A percentile compares a stretch with the other conserved stretches of the same genome.
phyloP scores from a whole-genome alignment of 2,797 vertebrate genomes.

The Siniperca obscura region DNA sequence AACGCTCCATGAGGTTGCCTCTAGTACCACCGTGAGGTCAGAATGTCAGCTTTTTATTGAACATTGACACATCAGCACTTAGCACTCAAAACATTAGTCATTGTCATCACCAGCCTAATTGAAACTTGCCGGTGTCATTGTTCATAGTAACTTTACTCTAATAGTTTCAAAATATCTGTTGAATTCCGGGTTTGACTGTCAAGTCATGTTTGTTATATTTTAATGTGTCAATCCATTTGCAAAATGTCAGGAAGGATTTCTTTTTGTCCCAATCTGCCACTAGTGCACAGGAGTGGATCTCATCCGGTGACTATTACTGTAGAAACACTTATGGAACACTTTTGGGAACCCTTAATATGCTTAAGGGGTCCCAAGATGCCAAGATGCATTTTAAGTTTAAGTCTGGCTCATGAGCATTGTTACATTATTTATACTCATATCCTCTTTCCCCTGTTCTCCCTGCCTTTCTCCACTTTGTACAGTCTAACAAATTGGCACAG shows the following conservation, averaged over 20 bases:
- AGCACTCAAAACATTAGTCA: neutral
- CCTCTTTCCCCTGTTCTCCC: neutral
- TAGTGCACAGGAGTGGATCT: slow-evolving; percentile 22
- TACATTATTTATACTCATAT: slow-evolving; percentile 2
- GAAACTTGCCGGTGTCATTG: neutral
- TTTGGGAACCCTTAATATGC: slow-evolving; percentile 41
- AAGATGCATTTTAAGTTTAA: slow-evolving; percentile 46
- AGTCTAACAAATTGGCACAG: slow-evolving; percentile 11
- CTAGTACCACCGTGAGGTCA: neutral
- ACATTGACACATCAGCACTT: too few species aligned
- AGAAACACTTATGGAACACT: slow-evolving; percentile 51
- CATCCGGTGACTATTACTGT: slow-evolving; percentile 30
- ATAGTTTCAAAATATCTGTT: neutral
- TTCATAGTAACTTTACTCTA: neutral
- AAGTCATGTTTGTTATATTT: slow-evolving; percentile 8
- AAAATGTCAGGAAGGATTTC: slow-evolving; percentile 36
- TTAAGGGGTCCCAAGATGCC: slow-evolving; percentile 39
- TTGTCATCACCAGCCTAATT: neutral
- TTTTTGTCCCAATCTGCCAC: slow-evolving; percentile 36
- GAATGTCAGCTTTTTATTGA: too few species aligned
- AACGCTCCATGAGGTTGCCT: neutral
- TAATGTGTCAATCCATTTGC: slow-evolving; percentile 21
- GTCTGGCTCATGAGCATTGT: slow-evolving; percentile 42
- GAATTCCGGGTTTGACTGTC: neutral
- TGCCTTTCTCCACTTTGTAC: neutral